A percentile compares a stretch with the other conserved stretches of the same genome.
Evolutionary conservation across 2,888 invertebrate species (phyloP).

Genomic region (Plusia festucae): DNA sequence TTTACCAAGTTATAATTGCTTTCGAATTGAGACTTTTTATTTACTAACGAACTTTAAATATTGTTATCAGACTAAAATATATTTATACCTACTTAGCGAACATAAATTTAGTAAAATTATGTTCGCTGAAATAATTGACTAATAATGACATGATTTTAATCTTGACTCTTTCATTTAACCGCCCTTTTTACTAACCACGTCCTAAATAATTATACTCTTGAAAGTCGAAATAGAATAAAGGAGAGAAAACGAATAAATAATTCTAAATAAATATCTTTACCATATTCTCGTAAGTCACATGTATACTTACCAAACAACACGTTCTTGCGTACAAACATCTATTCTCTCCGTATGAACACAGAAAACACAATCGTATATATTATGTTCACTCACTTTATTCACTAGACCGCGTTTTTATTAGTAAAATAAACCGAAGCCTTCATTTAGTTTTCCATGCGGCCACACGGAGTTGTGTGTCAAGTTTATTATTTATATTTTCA

Average conservation of each 20-base stretch:
- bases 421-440: constrained; percentile 22
- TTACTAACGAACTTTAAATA: neutral
- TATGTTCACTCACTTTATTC: constrained; percentile 69
- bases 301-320: constrained; percentile 59
- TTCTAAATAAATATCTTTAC: constrained; percentile 11
- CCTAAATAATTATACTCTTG: too few relatives aligned
- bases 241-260: neutral
- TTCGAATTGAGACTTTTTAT: neutral
- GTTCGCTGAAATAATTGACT: too few relatives aligned
- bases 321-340: constrained; percentile 45
- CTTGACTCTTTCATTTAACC: neutral
- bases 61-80: too few relatives aligned
- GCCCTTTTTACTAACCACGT: neutral
- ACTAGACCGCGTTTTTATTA: constrained; percentile 23
- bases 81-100: too few relatives aligned
- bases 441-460: constrained; percentile 49
- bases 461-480: constrained; percentile 42
- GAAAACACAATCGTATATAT: constrained; percentile 63
- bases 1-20: too few relatives aligned
- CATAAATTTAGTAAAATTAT: too few relatives aligned
- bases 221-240: too few relatives aligned
- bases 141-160: too few relatives aligned
- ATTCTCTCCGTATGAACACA: constrained; percentile 51
- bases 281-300: constrained; percentile 23
- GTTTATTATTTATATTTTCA: constrained; percentile 58